A percentile compares a stretch with the other conserved stretches of the same genome.
These are phyloP conservation scores for Tetropium fuscum DNA, from an alignment of 2,888 invertebrate species.

Conservation along the genomic window DNA sequence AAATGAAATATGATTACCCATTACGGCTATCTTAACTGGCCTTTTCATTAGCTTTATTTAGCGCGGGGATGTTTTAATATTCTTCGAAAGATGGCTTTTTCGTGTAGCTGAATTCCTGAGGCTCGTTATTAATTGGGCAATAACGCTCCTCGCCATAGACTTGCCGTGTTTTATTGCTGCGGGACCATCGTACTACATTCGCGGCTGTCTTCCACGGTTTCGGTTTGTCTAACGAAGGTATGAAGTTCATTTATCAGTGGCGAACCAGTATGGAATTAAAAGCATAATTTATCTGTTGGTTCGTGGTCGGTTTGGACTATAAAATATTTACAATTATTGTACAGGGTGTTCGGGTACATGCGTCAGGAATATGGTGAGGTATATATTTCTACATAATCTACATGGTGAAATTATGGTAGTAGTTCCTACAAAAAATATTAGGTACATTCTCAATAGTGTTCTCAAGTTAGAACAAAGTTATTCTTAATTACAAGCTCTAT, in stretches of 20 bases:
- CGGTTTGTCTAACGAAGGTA: slow-evolving; percentile 58
- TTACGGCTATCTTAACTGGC: slow-evolving; percentile 61
- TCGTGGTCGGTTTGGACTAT: neutral
- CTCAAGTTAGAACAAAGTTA: too few species aligned
- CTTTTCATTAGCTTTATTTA: slow-evolving; percentile 53
- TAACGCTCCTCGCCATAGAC: slow-evolving; percentile 56
- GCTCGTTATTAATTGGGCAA: slow-evolving; percentile 65
- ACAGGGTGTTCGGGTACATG: too few species aligned
- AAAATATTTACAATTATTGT: too few species aligned
- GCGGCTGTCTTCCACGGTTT: slow-evolving; percentile 47
- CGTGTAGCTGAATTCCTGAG: slow-evolving; percentile 63
- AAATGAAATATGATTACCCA: slow-evolving; percentile 57
- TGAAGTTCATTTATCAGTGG: slow-evolving; percentile 55
- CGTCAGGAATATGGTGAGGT: too few species aligned
- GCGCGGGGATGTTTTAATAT: slow-evolving; percentile 64
- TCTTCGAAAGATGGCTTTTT: slow-evolving; percentile 64
- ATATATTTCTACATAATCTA: too few species aligned
- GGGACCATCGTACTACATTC: slow-evolving; percentile 48
- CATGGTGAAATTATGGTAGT: too few species aligned
- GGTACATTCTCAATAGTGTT: too few species aligned
- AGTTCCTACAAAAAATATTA: too few species aligned
- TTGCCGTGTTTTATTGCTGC: slow-evolving; percentile 57
- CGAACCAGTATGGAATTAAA: slow-evolving; percentile 24
- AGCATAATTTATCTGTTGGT: slow-evolving; percentile 29
- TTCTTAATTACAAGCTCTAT: too few species aligned